Conservation (phyloP, 2,797 vertebrate genomes). For the Siniperca obscura region DNA sequence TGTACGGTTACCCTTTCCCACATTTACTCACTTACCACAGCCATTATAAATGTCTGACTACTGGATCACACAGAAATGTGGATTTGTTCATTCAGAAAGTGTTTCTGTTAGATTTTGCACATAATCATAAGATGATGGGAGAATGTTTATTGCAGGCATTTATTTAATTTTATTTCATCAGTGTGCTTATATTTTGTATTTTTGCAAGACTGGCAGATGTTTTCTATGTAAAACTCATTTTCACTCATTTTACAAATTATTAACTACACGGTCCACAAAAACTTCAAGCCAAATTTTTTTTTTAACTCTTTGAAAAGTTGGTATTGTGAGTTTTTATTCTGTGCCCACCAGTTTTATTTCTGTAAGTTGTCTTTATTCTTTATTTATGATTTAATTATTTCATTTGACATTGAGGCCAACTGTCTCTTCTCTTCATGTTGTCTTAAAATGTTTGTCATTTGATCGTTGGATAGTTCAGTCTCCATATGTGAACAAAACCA, state of each 20-base stretch:
- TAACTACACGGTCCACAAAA: neutral
- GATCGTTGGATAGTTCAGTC: neutral
- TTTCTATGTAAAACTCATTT: conserved; percentile 1
- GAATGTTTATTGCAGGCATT: conserved; percentile 36
- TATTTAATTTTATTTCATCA: conserved; percentile 20
- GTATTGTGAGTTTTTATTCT: neutral
- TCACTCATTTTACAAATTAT: neutral
- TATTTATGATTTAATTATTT: conserved; percentile 28
- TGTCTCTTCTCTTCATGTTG: neutral
- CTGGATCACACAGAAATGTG: conserved; percentile 6
- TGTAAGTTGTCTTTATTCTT: neutral
- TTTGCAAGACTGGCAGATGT: conserved; percentile 2
- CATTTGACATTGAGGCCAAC: neutral
- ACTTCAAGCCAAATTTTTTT: neutral
- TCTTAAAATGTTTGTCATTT: neutral
- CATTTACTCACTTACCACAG: conserved; percentile 3
- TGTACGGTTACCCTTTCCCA: conserved; percentile 25
- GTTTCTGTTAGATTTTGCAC: conserved; percentile 28
- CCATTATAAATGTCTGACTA: neutral
- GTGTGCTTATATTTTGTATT: neutral
- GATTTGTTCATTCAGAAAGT: neutral
- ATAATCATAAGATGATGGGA: neutral
- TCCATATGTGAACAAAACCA: neutral
- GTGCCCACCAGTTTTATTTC: neutral
- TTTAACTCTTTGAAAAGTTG: neutral